Percentiles rank a stretch among this genome's conserved stretches.
Evolutionary conservation across 2,113 vertebrate species (phyloP).

Genomic region (Anthoscopus minutus): DNA sequence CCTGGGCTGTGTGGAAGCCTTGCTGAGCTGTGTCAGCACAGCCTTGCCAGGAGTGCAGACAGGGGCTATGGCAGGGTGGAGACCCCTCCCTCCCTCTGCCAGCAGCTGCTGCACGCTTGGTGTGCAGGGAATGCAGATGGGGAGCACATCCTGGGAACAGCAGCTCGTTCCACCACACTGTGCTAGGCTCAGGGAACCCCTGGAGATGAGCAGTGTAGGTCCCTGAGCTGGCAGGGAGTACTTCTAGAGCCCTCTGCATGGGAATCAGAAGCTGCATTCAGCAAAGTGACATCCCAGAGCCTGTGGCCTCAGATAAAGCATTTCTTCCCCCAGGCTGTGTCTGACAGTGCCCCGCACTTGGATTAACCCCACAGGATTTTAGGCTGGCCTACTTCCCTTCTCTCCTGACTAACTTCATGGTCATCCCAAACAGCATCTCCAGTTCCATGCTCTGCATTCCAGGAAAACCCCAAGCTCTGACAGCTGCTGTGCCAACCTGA

Average conservation of each 20-base stretch:
- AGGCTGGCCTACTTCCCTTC: not conserved
- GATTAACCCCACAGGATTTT: not conserved
- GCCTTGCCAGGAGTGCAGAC: fast-evolving
- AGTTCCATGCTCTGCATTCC: not conserved
- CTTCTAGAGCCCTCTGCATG: not conserved
- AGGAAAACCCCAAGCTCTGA: not conserved
- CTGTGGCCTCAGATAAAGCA: not conserved
- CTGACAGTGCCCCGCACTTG: not conserved
- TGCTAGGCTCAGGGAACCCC: not conserved
- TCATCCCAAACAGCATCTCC: not conserved
- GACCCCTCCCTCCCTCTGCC: not conserved
- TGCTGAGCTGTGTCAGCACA: not conserved
- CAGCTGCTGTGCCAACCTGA: not conserved
- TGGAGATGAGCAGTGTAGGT: fast-evolving
- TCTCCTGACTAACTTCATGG: not conserved
- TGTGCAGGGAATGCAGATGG: fast-evolving
- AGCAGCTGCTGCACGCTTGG: fast-evolving
- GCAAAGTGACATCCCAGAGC: not conserved
- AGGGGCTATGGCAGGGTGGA: not conserved
- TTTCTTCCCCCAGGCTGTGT: not conserved
- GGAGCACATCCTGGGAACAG: not conserved
- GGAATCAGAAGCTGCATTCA: not conserved
- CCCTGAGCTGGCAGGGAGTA: not conserved
- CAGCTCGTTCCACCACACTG: not conserved
- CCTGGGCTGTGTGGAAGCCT: no score